These are phyloP conservation scores for Sphaerophoria rueppellii DNA, from an alignment of 2,888 invertebrate species.

Conservation along the genomic window DNA sequence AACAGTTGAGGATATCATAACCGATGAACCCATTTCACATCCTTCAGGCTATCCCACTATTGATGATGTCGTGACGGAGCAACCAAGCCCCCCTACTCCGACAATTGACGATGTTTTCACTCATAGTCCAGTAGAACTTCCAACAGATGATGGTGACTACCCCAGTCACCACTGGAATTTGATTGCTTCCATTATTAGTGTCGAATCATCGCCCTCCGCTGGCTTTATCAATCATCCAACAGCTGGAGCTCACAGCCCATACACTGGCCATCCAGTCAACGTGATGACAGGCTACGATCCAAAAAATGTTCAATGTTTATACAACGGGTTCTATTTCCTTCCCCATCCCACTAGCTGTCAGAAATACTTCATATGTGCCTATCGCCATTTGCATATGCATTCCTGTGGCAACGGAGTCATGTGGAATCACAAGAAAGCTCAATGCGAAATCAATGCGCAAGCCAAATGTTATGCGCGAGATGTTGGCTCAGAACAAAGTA, in stretches of 20 bases:
- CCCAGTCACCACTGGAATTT: constrained; percentile 31
- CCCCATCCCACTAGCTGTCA: constrained; percentile 79
- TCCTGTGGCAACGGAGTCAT: constrained; percentile 77
- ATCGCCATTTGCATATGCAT: constrained; percentile 78
- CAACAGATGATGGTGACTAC: neutral
- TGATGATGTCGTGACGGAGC: neutral
- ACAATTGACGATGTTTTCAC: neutral
- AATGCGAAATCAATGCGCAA: constrained; percentile 76
- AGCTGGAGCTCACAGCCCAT: constrained; percentile 76
- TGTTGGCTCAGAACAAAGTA: neutral
- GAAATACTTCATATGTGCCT: constrained; percentile 79
- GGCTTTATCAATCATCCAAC: constrained; percentile 58
- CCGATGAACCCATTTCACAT: neutral
- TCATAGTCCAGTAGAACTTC: neutral
- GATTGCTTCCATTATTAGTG: constrained; percentile 48
- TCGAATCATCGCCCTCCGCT: neutral
- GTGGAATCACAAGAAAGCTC: constrained; percentile 77
- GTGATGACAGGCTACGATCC: constrained; percentile 78
- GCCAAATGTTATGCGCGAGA: constrained; percentile 75
- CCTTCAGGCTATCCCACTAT: neutral
- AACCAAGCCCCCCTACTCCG: neutral
- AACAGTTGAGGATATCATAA: constrained; percentile 5
- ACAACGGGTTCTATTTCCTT: constrained; percentile 80
- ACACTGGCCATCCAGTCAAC: constrained; percentile 75
- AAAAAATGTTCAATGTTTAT: constrained; percentile 77